Conservation (phyloP, 2,888 invertebrate species). For the Eledona agricola region DNA sequence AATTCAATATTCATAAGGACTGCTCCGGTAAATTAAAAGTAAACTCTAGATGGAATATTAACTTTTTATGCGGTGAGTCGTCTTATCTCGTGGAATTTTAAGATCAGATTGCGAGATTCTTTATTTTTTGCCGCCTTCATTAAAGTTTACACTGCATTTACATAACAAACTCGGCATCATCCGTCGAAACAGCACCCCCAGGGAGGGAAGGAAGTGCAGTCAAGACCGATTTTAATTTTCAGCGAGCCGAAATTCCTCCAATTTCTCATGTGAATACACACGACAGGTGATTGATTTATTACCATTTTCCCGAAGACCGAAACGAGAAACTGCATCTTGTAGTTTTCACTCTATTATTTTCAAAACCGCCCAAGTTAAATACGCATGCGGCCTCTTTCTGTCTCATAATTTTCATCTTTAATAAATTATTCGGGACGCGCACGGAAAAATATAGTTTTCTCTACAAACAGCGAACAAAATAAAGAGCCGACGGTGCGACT, state of each 20-base stretch:
- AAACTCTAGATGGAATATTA: conserved; percentile 39
- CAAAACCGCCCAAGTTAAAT: no score
- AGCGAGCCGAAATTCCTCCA: conserved; percentile 18
- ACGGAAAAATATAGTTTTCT: no score
- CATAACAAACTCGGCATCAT: conserved; percentile 12
- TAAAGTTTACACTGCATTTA: conserved; percentile 19
- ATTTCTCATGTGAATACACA: conserved; percentile 41
- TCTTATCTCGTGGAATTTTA: conserved; percentile 33
- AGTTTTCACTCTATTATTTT: not conserved
- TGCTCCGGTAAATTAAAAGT: conserved; percentile 37
- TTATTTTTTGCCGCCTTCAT: conserved; percentile 9
- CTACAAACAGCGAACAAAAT: conserved; percentile 7
- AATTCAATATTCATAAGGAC: conserved; percentile 31
- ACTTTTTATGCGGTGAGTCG: conserved; percentile 29
- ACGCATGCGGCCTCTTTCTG: no score
- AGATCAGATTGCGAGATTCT: conserved; percentile 30
- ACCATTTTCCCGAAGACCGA: conserved; percentile 42
- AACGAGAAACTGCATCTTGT: conserved; percentile 30
- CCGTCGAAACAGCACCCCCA: conserved; percentile 1
- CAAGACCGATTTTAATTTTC: conserved; percentile 33
- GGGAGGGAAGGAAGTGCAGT: conserved; percentile 1
- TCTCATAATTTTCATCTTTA: conserved; percentile 1
- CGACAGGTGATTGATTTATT: conserved; percentile 50
- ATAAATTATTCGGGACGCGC: conserved; percentile 14
- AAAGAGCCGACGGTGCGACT: conserved; percentile 13